Base-by-base conservation (phyloP, 2,797 vertebrate genomes). In the Clarias fuscus region DNA sequence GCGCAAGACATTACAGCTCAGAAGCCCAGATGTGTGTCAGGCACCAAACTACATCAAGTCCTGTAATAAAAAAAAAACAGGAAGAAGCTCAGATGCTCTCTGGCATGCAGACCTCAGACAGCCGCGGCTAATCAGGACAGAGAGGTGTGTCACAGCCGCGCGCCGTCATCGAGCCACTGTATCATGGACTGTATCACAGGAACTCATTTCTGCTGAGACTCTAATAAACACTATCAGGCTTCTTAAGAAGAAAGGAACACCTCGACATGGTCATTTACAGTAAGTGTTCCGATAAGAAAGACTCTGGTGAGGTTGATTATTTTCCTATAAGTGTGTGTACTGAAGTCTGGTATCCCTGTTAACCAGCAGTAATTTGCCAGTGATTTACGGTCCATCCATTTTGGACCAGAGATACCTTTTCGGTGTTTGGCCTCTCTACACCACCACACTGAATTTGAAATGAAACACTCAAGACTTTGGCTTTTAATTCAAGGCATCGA, bases 21-120 rank as follows among this genome's bases (percentile, higher is more conserved):
- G 43, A 68, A 27, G 61, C 14, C 13, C 78, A 53, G 37, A 73
- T 56, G 68, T 65, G 78, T 82, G 68, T 53, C 77, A 20, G 56
- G 65, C 43, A 56, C 56, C 33, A 61, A 61, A 85, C 59, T 80
- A 33, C 68, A 86, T 81, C 68, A 86, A 48, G 30, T 27, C 18
- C 58, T 53, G 33, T 33, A 33, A 24, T 62, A n/a, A 86, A 81
- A 81, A 86, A 81, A 81, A 30, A 24, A 76, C 15, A 48, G 56
- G 30, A 43, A 70, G 83, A 62, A 40, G 59, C 71, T 64, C 37
- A 79, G 71, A 73, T 65, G 59, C 59, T 22, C 8, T 53, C 15
- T 27, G 84, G 59, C 76, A 85, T 53, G 27, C 4, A 33, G n/a
- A 48, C 56, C 56, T 30, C 84, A 80, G 65, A n/a, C 37, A 22